These are phyloP conservation scores for Phylloscopus whistleri DNA, from an alignment of 2,113 vertebrate genomes.

Conservation along the genomic window DNA sequence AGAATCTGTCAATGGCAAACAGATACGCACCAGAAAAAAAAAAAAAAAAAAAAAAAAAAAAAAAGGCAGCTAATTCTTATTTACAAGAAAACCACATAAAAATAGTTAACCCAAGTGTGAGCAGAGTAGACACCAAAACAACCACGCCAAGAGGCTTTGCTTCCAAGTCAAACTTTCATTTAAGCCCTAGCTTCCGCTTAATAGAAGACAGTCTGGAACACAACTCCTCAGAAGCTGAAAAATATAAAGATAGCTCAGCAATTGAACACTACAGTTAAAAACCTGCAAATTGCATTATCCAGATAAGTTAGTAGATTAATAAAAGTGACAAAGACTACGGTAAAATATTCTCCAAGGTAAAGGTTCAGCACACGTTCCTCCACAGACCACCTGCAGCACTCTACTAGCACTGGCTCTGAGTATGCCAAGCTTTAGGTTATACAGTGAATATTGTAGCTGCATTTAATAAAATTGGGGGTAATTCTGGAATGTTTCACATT, in stretches of 20 bases:
- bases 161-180: background rate
- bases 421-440: background rate
- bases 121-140: background rate
- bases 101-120: background rate
- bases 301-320: background rate
- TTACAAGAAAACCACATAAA: background rate
- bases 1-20: background rate
- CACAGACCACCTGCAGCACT: background rate
- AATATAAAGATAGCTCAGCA: background rate
- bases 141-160: background rate
- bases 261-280: background rate
- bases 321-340: background rate
- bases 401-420: background rate
- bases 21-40: background rate
- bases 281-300: background rate
- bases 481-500: background rate
- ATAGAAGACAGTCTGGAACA: background rate
- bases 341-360: background rate
- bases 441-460: background rate
- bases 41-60: background rate
- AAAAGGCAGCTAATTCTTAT: background rate
- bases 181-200: background rate
- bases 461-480: background rate
- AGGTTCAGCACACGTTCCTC: background rate
- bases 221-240: background rate